Evolutionary conservation across 2,888 invertebrate species (phyloP), one percentile per base, ranked within the genome.

Genomic region (Labia minor): DNA sequence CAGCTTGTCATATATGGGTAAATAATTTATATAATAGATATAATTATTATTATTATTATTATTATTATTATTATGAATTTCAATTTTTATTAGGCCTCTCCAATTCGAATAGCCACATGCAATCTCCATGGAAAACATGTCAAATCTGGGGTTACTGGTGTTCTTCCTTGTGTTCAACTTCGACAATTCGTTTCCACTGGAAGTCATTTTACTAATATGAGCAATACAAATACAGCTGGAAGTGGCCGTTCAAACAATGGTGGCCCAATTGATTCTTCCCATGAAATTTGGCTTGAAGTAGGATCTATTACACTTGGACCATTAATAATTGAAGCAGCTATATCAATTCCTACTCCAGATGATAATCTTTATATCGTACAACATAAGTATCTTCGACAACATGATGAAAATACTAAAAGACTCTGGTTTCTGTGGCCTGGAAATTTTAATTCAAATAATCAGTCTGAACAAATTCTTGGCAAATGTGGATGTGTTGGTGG

Each of bases 401-500:
- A 92, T 73, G 98, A 99, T 78, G 87, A 87, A 19, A 85, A 87
- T 72, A 86, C 87, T 0, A 92, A 91, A 75, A 84, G 95, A 67
- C 80, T 99, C 37, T 95, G 95, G 93, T 98, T 99, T 76, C 78
- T 99, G 21, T 98, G 97, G 97, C 87, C 90, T 0, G 81, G 81
- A 18, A 49, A 4, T 16, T 49, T 14, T 3, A 49, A 49, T 3
- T 10, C 49, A 4, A 87, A 88, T 72, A 77, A 78, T 63, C 74
- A 75, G 19, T 82, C 84, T 1, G 86, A 86, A 71, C 81, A 82
- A 68, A 80, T 85, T 0, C 71, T 74, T 19, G 79, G 79, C 21
- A 90, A 89, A 72, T 99, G 98, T 76, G 98, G 97, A 0, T 99
- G 98, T 76, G 89, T 90, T 26, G 98, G 98, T 1, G 96, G 96